Evolutionary conservation across 2,797 vertebrate genomes (phyloP).

Genomic region (Esox masquinongy): DNA sequence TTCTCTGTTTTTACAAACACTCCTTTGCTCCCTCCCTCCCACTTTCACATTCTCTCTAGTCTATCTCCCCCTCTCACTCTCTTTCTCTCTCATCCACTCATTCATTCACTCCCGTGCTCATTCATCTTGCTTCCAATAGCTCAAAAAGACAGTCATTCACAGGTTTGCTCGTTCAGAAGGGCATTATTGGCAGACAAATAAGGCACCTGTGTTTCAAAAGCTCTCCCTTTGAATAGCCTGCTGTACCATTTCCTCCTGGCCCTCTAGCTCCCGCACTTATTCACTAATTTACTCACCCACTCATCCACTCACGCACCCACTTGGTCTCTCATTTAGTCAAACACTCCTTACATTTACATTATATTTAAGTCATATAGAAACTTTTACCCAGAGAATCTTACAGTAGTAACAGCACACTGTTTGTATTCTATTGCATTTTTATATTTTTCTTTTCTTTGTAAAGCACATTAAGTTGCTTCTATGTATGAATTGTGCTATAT

Average conservation of each 20-base stretch:
- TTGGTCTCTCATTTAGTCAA: too few species aligned
- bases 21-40: constrained; percentile 34
- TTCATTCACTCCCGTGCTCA: constrained; percentile 61
- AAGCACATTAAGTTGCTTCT: too few species aligned
- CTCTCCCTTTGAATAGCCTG: constrained; percentile 56
- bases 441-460: too few species aligned
- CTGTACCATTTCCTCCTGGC: constrained; percentile 58
- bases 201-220: constrained; percentile 74
- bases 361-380: too few species aligned
- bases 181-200: constrained; percentile 71
- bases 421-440: too few species aligned
- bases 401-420: too few species aligned
- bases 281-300: constrained; percentile 6
- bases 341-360: too few species aligned
- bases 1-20: constrained; percentile 47
- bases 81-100: constrained; percentile 45
- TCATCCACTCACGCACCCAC: constrained; percentile 7
- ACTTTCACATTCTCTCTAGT: too few species aligned
- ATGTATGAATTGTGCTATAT: too few species aligned
- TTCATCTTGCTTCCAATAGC: constrained; percentile 16
- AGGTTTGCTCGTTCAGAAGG: constrained; percentile 69
- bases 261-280: constrained; percentile 40
- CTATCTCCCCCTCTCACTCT: constrained; percentile 34
- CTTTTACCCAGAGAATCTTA: too few species aligned
- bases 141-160: constrained; percentile 67